A percentile compares a stretch with the other conserved stretches of the same genome.
phyloP scores from a whole-genome alignment of 2,888 invertebrate genomes.

The Thereva nobilitata region DNA sequence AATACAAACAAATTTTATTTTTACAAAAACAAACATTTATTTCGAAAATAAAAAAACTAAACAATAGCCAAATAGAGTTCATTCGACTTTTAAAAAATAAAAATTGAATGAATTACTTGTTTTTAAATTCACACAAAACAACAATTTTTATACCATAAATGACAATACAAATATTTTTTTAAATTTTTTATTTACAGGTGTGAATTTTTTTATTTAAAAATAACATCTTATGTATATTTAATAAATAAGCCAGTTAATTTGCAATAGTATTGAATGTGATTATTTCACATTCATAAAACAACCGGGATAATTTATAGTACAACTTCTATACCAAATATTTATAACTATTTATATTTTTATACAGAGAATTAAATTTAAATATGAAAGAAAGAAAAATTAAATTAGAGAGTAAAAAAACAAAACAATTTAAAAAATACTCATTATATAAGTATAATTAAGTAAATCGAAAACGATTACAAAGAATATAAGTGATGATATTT shows the following conservation, averaged over 20 bases:
- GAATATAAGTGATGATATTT: too few species aligned
- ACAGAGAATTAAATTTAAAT: constrained; percentile 47
- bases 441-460: too few species aligned
- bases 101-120: too few species aligned
- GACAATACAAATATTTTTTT: neutral
- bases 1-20: constrained; percentile 29
- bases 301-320: constrained; percentile 61
- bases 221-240: constrained; percentile 14
- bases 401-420: constrained; percentile 41
- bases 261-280: constrained; percentile 54
- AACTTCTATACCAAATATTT: constrained; percentile 53
- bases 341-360: constrained; percentile 58
- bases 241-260: constrained; percentile 53
- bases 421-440: too few species aligned
- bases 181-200: neutral
- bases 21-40: constrained; percentile 10
- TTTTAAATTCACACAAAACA: too few species aligned
- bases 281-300: constrained; percentile 43
- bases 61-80: neutral
- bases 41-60: constrained; percentile 1
- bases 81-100: too few species aligned
- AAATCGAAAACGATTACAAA: too few species aligned
- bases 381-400: constrained; percentile 24
- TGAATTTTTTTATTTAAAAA: neutral
- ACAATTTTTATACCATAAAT: neutral